These are phyloP conservation scores for Tychaedon coryphoeus DNA, from an alignment of 2,113 vertebrate genomes.

Conservation along the genomic window DNA sequence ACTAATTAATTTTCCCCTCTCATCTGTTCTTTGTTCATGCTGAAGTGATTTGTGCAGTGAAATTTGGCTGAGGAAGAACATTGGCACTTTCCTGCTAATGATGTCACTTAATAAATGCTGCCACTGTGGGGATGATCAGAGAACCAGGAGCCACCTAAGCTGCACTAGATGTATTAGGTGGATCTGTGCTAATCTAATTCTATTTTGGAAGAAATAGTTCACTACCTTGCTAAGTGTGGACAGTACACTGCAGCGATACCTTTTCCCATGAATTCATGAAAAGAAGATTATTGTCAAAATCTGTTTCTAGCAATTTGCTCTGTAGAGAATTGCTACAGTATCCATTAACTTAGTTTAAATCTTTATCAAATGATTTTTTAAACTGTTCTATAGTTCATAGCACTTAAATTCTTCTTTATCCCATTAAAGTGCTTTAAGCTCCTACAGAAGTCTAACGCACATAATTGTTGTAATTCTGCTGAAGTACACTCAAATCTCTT, in stretches of 20 bases:
- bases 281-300: neutral
- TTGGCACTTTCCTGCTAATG: neutral
- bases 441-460: neutral
- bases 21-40: neutral
- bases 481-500: constrained; percentile 39
- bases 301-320: neutral
- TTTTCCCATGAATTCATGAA: neutral
- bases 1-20: constrained; percentile 8
- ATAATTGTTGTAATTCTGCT: constrained; percentile 55
- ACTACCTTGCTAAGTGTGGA: neutral
- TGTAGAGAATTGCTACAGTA: constrained; percentile 15
- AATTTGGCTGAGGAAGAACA: neutral
- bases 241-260: neutral
- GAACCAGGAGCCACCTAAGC: neutral
- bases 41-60: neutral
- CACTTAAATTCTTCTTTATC: constrained; percentile 36
- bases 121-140: neutral
- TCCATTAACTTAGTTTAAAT: constrained; percentile 33
- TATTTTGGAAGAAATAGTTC: neutral
- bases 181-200: neutral
- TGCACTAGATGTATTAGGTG: neutral
- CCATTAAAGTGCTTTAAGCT: constrained; percentile 18
- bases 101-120: neutral
- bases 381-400: neutral
- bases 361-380: constrained; percentile 38